Evolutionary conservation across 2,797 vertebrate genomes (phyloP), one percentile per base, ranked within the genome.

Genomic region (Poecilia velifera): DNA sequence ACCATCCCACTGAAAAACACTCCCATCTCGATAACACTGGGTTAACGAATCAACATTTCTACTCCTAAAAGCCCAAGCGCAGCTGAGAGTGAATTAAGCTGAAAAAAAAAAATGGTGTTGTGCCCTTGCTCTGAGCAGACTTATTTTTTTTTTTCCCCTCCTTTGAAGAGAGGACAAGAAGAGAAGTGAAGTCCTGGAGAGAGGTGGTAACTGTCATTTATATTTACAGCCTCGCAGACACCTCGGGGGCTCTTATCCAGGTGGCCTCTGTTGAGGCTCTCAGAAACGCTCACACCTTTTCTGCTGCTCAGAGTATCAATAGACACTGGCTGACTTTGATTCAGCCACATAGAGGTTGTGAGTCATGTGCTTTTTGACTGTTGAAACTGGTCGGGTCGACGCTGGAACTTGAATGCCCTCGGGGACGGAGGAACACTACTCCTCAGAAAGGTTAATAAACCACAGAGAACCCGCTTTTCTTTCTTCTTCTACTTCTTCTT

Each of bases 321-420:
- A 94, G 92, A 93, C 93, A 87, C 74, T 88, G 88, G 55, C 90
- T 91, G 87, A 94, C 95, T 95, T 95, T 95, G 94, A 96, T 95
- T 93, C 92, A 90, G 93, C 90, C 93, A 92, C 93, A 93, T 85
- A 90, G 91, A 92, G 90, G 87, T 87, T 92, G 88, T 95, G 93
- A 95, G 92, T 94, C 93, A 94, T 94, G 91, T 88, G 92, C 90
- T 91, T 93, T 51, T 92, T 88, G 90, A 94, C 93, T 95, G 93
- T 94, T 93, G 90, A 91, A 95, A 95, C 88, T 88, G 91, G 93
- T 92, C 87, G 86, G 93, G 93, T 88, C 89, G 90, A 93, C 77
- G 95, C 92, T 95, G 91, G 93, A 92, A 96, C 95, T 96, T 94
- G 95, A 96, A 96, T 89, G 87, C 90, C 96, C 94, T 82, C 64